Conservation (phyloP, 37 sponge, comb jelly and placozoan genomes). For the Trichoplax adhaerens region DNA sequence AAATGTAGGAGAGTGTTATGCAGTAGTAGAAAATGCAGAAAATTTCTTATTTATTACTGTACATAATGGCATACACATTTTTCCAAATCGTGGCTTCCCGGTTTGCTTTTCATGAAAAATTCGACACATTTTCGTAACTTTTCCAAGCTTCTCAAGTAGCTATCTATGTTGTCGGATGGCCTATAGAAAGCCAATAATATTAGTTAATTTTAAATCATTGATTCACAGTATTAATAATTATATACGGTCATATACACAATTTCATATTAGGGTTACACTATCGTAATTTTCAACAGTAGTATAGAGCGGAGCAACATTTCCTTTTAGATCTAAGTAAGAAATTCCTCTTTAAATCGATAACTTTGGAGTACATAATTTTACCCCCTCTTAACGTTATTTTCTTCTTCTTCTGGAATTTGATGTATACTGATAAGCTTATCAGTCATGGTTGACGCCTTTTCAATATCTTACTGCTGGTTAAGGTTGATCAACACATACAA, state of each 20-base stretch:
- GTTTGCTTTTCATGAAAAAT: conserved; percentile 44
- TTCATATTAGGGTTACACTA: too few relatives aligned
- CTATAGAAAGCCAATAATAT: not conserved
- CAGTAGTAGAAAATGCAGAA: too few relatives aligned
- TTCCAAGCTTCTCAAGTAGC: conserved; percentile 25
- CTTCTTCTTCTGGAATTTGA: conserved; percentile 60
- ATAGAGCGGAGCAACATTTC: too few relatives aligned
- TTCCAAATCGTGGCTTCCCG: conserved; percentile 11
- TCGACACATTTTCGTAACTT: conserved; percentile 26
- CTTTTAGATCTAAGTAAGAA: too few relatives aligned
- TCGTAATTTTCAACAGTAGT: too few relatives aligned
- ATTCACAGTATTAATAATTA: too few relatives aligned
- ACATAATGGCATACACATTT: too few relatives aligned
- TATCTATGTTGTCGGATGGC: conserved; percentile 5
- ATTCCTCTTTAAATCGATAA: too few relatives aligned
- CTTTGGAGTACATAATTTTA: conserved; percentile 3
- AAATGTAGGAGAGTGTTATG: not conserved
- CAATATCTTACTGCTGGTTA: not conserved
- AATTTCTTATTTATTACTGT: too few relatives aligned
- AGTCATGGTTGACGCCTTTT: too few relatives aligned
- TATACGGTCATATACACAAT: too few relatives aligned
- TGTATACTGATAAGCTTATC: conserved; percentile 33
- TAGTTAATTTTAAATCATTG: too few relatives aligned
- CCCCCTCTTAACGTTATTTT: conserved; percentile 43
- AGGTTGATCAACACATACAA: not conserved